Base-by-base conservation (phyloP, 2,797 vertebrate species). In the Xenopus petersii region DNA sequence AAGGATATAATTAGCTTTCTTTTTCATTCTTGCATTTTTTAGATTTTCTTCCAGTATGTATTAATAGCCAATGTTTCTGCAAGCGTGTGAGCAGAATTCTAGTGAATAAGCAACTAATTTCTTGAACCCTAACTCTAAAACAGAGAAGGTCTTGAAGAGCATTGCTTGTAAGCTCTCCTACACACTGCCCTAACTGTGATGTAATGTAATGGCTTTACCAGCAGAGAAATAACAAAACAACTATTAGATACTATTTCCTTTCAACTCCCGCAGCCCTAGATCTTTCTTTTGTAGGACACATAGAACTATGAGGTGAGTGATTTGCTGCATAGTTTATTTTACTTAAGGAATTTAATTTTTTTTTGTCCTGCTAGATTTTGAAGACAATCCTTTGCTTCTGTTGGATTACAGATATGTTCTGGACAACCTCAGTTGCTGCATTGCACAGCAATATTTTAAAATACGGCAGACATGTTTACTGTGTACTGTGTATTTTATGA, bases 381-480 rank as follows among this genome's bases (percentile, higher is more conserved):
- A 90, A 88, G 89, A 87, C 83, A 88, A 71, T 86, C 85, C 83
- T 89, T 83, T 88, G 81, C 87, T 90, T 88, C 85, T 86, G 84
- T 86, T 85, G 81, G 85, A 85, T 90, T 90, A 87, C 85, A 90
- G 88, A 88, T 82, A 87, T 82, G 81, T 86, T 93, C 93, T 94
- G 93, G 89, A 90, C 90, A 93, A 88, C 84, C 87, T 97, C 93
- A 94, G 86, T 75, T 90, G 84, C 90, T 91, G 84, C 91, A 88
- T 89, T 90, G 89, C 89, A 88, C 86, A 93, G 88, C 86, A 87
- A 89, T 92, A 93, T 89, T 93, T 92, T 94, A 92, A 92, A 93
- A 92, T 91, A 88, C 88, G 85, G 86, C 82, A 91, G 93, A 95
- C 91, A 90, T 95, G 92, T 94, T 95, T 95, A 93, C 94, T 93